phyloP scores from a whole-genome alignment of 2,797 vertebrate genomes.

The Trachops cirrhosus region DNA sequence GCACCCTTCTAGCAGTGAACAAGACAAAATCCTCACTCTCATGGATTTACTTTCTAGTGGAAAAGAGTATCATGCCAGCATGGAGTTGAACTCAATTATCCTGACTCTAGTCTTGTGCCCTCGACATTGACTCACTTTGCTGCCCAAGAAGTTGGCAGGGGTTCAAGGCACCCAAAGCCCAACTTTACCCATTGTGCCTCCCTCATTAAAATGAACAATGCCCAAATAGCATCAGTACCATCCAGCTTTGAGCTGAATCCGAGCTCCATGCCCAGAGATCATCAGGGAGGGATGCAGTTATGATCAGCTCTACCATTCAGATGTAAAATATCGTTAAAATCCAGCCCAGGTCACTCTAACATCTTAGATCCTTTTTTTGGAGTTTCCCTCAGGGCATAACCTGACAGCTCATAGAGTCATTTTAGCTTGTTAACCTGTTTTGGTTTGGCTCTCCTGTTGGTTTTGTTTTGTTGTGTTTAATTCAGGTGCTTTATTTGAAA shows the following conservation, averaged over 20 bases:
- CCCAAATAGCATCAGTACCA: neutral
- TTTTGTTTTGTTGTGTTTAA: neutral
- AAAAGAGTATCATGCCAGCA: neutral
- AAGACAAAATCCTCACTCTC: neutral
- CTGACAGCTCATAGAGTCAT: neutral
- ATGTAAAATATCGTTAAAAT: neutral
- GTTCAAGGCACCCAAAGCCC: neutral
- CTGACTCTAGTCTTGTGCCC: neutral
- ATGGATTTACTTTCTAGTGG: neutral
- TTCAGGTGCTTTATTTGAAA: neutral
- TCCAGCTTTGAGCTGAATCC: neutral
- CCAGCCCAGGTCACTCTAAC: neutral
- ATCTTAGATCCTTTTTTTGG: neutral
- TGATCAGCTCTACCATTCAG: fast-evolving
- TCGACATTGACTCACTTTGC: neutral
- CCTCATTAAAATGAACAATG: neutral
- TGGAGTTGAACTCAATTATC: neutral
- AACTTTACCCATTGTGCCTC: neutral
- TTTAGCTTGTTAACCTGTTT: neutral
- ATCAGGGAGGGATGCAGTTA: neutral
- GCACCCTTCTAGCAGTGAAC: neutral
- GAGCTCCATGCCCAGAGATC: neutral
- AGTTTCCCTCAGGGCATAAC: neutral
- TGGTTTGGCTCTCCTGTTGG: neutral
- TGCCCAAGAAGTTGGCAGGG: neutral